A percentile compares a stretch with the other conserved stretches of the same genome.
Conservation (phyloP, 2,797 vertebrate species). For the Sardinella longiceps region DNA sequence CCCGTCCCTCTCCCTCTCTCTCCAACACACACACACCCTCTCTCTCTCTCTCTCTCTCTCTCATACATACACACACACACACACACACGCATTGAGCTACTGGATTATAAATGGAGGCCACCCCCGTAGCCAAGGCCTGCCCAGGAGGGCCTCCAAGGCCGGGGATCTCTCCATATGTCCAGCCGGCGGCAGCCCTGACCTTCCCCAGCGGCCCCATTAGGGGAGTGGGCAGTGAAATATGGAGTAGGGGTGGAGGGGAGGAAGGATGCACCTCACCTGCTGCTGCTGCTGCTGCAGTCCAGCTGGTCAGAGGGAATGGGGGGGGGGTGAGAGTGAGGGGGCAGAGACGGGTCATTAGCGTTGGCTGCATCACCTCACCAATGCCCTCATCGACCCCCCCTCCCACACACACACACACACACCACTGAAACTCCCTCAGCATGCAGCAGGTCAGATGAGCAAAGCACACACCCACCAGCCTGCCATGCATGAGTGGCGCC, state of each 20-base stretch:
- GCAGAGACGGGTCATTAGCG: background rate
- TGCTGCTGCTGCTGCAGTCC: background rate
- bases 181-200: background rate
- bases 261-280: background rate
- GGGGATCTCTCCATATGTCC: constrained; percentile 6
- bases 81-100: background rate
- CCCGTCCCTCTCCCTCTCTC: no score
- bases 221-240: background rate
- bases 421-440: background rate
- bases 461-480: background rate
- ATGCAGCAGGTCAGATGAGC: background rate
- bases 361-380: background rate
- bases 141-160: background rate
- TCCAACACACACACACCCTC: background rate
- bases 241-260: background rate
- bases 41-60: no score
- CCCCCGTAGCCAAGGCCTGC: background rate
- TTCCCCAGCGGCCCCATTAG: background rate
- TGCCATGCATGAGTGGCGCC: background rate
- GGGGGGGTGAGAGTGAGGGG: no score
- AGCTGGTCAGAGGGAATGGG: background rate
- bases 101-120: background rate
- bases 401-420: no score
- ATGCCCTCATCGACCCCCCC: background rate
- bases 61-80: background rate